Conservation (phyloP, 2,113 vertebrate genomes). For the Dicaeum eximium region DNA sequence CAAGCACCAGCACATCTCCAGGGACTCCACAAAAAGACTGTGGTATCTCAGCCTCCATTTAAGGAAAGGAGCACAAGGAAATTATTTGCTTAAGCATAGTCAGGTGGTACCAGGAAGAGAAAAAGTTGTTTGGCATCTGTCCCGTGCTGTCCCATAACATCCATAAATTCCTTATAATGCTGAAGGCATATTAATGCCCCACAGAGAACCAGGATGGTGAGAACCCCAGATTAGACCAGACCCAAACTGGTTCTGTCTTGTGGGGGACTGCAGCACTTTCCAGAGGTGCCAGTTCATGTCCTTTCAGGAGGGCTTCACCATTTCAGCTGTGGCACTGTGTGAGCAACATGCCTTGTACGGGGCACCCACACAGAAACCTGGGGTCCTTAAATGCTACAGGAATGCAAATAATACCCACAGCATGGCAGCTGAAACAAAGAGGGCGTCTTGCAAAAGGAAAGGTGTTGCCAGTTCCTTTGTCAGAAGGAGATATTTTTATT, state of each 20-base stretch:
- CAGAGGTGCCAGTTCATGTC: not conserved
- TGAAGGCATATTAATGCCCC: not conserved
- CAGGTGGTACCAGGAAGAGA: not conserved
- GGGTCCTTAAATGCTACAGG: not conserved
- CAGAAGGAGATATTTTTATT: not conserved
- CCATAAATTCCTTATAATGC: not conserved
- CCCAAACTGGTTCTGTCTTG: not conserved
- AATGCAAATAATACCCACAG: not conserved
- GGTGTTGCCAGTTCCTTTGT: not conserved
- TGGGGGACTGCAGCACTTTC: not conserved
- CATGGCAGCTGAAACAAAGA: not conserved
- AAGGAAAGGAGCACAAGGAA: not conserved
- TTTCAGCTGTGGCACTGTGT: not conserved
- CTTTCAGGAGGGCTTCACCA: not conserved
- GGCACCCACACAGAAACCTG: not conserved
- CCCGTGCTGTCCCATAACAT: not conserved
- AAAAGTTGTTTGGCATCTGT: rapidly evolving
- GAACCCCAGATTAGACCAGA: not conserved
- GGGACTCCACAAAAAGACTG: not conserved
- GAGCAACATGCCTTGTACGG: rapidly evolving
- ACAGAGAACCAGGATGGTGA: not conserved
- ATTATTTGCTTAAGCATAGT: not conserved
- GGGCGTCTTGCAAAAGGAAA: not conserved
- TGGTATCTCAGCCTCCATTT: not conserved
- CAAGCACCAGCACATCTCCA: not conserved